phyloP scores from a whole-genome alignment of 2,888 invertebrate genomes.

The Cryptocheilus praepositus region DNA sequence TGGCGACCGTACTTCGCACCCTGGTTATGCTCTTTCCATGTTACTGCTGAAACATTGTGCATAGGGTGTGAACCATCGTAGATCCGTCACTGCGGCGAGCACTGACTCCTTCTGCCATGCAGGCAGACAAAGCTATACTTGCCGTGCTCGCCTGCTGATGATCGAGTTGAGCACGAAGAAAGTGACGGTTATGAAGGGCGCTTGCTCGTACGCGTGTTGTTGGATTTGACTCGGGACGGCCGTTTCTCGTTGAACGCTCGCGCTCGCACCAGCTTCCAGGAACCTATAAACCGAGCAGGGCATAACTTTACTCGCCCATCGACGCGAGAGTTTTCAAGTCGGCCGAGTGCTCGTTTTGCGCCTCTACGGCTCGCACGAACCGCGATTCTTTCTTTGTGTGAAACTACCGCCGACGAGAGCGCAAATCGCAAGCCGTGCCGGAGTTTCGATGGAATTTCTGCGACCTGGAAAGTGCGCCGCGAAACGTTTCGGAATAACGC shows the following conservation, averaged over 20 bases:
- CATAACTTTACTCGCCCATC: conserved; percentile 17
- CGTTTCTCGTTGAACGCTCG: neutral
- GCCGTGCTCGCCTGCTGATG: conserved; percentile 13
- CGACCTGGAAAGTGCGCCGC: no score
- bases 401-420: neutral
- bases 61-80: no score
- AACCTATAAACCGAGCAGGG: conserved; percentile 46
- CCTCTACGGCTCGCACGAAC: neutral
- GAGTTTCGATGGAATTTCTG: no score
- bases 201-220: conserved; percentile 12
- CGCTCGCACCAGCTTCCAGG: conserved; percentile 31
- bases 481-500: no score
- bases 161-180: conserved; percentile 19
- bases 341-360: conserved; percentile 7
- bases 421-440: no score
- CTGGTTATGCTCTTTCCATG: neutral
- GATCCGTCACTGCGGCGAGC: no score
- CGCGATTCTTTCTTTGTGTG: neutral
- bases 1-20: neutral
- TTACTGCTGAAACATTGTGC: no score
- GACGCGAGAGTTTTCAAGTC: conserved; percentile 7
- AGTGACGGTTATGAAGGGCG: conserved; percentile 20
- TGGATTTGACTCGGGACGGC: conserved; percentile 21
- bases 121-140: conserved; percentile 39
- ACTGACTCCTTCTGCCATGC: neutral